Base-by-base conservation (phyloP, 1,140 invertebrate genomes). In the Thaumetopoea pityocampa region DNA sequence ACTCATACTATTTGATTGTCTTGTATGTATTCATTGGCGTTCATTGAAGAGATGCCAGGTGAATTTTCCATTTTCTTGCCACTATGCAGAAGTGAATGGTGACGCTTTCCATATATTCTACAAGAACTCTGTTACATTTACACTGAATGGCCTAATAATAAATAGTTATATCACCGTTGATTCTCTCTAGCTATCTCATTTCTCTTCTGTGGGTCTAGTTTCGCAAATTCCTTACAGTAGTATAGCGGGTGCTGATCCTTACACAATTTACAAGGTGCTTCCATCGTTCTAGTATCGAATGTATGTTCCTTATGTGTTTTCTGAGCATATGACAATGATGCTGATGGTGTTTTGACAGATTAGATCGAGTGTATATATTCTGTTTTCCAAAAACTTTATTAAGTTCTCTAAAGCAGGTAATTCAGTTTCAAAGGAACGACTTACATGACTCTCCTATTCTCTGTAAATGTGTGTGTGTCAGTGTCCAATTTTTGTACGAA, bases 391-490 rank as follows among this genome's bases (percentile, higher is more conserved):
- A 29, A 29, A 29, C 1, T 7, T 16, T 2, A 12, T 12, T 12
- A 29, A 14, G 7, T 29, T 12, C 10, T 29, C 11, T 29, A 29
- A 29, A 14, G 27, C 15, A 14, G 27, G 27, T 16, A 29, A 12
- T n/a, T 29, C 27, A 12, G 11, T 16, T 29, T 12, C n/a, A 10
- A 5, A 10, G 28, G 28, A 17, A 30, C 12, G 9, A 20, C 16
- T 19, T 15, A 20, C 7, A 20, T 19, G 53, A 61, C 48, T 83
- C 67, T 41, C 18, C 26, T 12, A 23, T 30, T 41, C 27, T 8
- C 8, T 23, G 14, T 23, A 29, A 26, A 12, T 42, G 5, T 23
- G 14, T 23, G 38, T 33, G 18, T 42, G 5, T 34, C 17, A 14
- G 26, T n/a, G 23, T 40, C 24, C 8, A 29, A 30, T 19, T 40